A percentile compares a stretch with the other conserved stretches of the same genome.
phyloP scores from a whole-genome alignment of 2,888 invertebrate genomes.

The Mythimna ferrago region DNA sequence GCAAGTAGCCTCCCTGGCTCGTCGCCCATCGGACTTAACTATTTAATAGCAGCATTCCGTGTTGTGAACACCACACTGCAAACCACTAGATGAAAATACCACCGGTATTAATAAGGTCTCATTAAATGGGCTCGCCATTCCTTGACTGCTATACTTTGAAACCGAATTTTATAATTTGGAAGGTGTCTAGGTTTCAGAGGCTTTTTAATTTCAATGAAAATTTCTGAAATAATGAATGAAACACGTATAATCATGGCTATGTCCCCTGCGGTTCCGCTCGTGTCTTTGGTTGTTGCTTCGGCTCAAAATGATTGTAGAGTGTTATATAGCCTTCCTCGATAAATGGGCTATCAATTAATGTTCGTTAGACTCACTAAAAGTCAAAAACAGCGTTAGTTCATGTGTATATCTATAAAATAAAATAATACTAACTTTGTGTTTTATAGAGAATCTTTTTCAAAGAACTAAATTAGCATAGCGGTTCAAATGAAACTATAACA shows the following conservation, averaged over 20 bases:
- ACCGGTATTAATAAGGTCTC: constrained; percentile 3
- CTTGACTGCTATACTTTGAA: neutral
- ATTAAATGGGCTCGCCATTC: constrained; percentile 3
- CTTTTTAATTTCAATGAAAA: neutral
- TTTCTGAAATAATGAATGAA: neutral
- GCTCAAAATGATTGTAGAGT: no score
- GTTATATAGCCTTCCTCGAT: no score
- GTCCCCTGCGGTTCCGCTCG: no score
- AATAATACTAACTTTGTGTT: constrained; percentile 16
- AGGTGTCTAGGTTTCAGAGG: neutral
- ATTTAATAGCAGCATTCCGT: constrained; percentile 19
- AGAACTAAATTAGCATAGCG: neutral
- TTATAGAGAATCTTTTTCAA: neutral
- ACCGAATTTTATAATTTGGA: neutral
- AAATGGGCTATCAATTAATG: no score
- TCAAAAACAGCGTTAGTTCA: no score
- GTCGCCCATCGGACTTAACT: constrained; percentile 1
- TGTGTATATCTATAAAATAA: no score
- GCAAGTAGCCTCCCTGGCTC: neutral
- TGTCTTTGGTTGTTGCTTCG: no score
- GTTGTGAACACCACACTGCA: neutral
- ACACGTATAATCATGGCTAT: no score
- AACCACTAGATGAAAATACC: constrained; percentile 19
- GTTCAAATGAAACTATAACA: neutral
- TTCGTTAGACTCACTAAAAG: no score